A percentile compares a stretch with the other conserved stretches of the same genome.
These are phyloP conservation scores for Anthonomus grandis DNA, from an alignment of 1,140 invertebrate species.

Conservation along the genomic window DNA sequence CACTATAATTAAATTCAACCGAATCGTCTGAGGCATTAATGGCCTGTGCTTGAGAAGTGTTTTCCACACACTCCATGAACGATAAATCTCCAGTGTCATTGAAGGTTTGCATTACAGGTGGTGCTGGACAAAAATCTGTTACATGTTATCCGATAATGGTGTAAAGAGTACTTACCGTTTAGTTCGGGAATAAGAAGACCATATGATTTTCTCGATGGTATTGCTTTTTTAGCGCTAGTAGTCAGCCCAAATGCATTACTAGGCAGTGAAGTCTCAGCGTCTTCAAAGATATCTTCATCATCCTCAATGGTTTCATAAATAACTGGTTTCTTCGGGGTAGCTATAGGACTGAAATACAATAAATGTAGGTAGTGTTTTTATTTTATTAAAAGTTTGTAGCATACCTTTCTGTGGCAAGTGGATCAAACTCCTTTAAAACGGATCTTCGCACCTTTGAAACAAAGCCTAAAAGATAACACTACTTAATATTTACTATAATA, in stretches of 20 bases:
- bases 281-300: neutral
- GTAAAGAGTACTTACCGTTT: neutral
- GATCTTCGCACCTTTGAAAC: neutral
- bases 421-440: constrained; percentile 1
- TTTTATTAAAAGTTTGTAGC: neutral
- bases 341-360: too few species aligned
- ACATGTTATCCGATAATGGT: neutral
- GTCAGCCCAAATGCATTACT: neutral
- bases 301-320: too few species aligned
- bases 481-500: too few species aligned
- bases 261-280: neutral
- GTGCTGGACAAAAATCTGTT: neutral
- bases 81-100: neutral
- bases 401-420: neutral
- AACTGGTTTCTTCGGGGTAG: too few species aligned
- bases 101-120: too few species aligned
- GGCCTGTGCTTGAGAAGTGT: neutral
- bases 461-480: too few species aligned
- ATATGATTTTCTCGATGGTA: too few species aligned
- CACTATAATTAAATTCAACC: constrained; percentile 1
- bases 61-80: neutral
- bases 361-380: too few species aligned
- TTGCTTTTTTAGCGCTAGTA: too few species aligned
- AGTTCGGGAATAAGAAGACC: neutral
- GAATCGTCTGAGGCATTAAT: neutral